Evolutionary conservation across 1,140 invertebrate genomes (phyloP).

Genomic region (Carposina sasakii): DNA sequence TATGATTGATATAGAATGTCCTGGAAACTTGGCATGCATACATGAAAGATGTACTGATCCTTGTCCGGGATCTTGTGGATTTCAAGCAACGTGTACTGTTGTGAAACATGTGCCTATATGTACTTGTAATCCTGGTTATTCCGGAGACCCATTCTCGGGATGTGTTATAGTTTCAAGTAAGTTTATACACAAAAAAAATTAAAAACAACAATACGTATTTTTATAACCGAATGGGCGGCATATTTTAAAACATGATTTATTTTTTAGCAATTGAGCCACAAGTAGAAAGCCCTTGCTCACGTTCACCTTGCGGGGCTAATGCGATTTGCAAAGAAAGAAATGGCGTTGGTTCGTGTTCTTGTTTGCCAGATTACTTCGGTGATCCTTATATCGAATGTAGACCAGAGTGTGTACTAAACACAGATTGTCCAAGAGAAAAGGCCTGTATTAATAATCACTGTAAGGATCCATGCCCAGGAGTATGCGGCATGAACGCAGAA

Average conservation of each 20-base stretch:
- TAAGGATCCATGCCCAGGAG: constrained; percentile 77
- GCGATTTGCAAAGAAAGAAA: constrained; percentile 84
- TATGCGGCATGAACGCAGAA: constrained; percentile 78
- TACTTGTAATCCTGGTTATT: constrained; percentile 78
- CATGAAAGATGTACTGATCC: constrained; percentile 80
- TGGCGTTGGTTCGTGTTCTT: constrained; percentile 80
- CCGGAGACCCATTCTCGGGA: constrained; percentile 82
- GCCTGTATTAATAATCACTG: constrained; percentile 79
- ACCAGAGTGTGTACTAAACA: constrained; percentile 82
- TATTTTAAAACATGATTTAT: not conserved
- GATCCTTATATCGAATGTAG: constrained; percentile 82
- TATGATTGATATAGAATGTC: constrained; percentile 79
- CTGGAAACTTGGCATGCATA: constrained; percentile 78
- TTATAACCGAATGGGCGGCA: not conserved
- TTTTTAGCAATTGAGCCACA: constrained; percentile 58
- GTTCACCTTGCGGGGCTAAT: constrained; percentile 86
- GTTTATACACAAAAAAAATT: no score
- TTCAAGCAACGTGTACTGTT: constrained; percentile 79
- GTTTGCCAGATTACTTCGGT: constrained; percentile 80
- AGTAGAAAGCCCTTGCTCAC: constrained; percentile 74
- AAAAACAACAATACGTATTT: no score
- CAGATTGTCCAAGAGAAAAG: constrained; percentile 76
- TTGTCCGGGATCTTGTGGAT: constrained; percentile 82
- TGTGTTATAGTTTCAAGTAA: constrained; percentile 75
- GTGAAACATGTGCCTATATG: constrained; percentile 81